A percentile compares a stretch with the other conserved stretches of the same genome.
Evolutionary conservation across 2,113 vertebrate species (phyloP).

Genomic region (Canis aureus): DNA sequence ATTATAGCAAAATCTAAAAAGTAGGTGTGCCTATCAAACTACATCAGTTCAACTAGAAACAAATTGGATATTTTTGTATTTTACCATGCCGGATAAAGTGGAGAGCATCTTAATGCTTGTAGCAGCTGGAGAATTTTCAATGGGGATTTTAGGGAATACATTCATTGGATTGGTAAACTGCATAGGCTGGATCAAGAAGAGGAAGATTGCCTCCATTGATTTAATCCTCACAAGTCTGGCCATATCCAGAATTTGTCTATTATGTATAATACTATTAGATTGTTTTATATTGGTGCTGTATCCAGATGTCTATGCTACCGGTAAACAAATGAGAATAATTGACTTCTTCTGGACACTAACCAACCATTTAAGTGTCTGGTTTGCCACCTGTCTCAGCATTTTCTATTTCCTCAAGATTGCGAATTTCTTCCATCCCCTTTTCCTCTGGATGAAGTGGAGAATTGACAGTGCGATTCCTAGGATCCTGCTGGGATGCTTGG

Average conservation of each 20-base stretch:
- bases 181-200: constrained; percentile 71
- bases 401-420: constrained; percentile 82
- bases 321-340: constrained; percentile 64
- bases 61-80: background rate
- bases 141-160: constrained; percentile 78
- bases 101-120: constrained; percentile 41
- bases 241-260: constrained; percentile 77
- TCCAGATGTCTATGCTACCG: constrained; percentile 21
- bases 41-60: background rate
- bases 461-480: constrained; percentile 56
- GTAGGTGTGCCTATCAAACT: background rate
- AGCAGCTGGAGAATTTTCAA: constrained; percentile 58
- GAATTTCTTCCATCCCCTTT: constrained; percentile 74
- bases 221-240: constrained; percentile 80
- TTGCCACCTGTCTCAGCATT: constrained; percentile 77
- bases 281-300: constrained; percentile 43
- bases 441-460: constrained; percentile 79
- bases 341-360: constrained; percentile 75
- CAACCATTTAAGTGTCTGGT: constrained; percentile 75
- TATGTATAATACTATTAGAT: constrained; percentile 62
- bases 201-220: constrained; percentile 75
- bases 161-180: constrained; percentile 78
- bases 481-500: constrained; percentile 19
- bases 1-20: constrained; percentile 25
- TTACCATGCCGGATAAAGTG: background rate